A percentile compares a stretch with the other conserved stretches of the same genome.
phyloP scores from a whole-genome alignment of 2,797 vertebrate species.

The Xerus rutilus region DNA sequence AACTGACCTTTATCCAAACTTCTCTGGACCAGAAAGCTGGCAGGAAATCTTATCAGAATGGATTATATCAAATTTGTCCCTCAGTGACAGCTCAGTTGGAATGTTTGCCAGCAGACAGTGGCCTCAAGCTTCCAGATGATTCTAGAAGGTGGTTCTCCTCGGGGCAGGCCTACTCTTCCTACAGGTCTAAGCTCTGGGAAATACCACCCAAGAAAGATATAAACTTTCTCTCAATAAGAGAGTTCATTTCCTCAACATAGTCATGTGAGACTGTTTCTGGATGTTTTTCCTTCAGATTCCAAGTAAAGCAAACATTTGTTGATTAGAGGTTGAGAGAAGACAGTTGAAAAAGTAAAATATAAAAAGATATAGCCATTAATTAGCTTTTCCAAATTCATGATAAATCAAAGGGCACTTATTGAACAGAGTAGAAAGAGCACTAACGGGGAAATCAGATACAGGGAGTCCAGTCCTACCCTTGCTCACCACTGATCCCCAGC shows the following conservation, averaged over 20 bases:
- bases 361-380: slow-evolving; percentile 12
- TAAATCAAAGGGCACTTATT: not conserved
- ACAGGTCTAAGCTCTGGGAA: not conserved
- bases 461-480: not conserved
- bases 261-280: not conserved
- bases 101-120: slow-evolving; percentile 39
- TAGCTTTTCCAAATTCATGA: slow-evolving; percentile 41
- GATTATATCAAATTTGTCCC: slow-evolving; percentile 58
- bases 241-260: not conserved
- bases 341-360: not conserved
- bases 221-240: not conserved
- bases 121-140: slow-evolving; percentile 46
- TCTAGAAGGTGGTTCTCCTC: slow-evolving; percentile 21
- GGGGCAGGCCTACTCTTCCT: not conserved
- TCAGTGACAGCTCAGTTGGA: slow-evolving; percentile 43
- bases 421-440: not conserved
- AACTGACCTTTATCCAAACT: slow-evolving; percentile 61
- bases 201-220: not conserved
- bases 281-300: slow-evolving; percentile 37
- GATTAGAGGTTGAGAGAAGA: not conserved
- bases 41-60: slow-evolving; percentile 53
- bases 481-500: not conserved
- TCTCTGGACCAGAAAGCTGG: slow-evolving; percentile 43
- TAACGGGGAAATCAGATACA: not conserved
- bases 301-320: slow-evolving; percentile 41